A percentile compares a stretch with the other conserved stretches of the same genome.
These are phyloP conservation scores for Cecropterus lyciades DNA, from an alignment of 1,140 invertebrate genomes.

Conservation along the genomic window DNA sequence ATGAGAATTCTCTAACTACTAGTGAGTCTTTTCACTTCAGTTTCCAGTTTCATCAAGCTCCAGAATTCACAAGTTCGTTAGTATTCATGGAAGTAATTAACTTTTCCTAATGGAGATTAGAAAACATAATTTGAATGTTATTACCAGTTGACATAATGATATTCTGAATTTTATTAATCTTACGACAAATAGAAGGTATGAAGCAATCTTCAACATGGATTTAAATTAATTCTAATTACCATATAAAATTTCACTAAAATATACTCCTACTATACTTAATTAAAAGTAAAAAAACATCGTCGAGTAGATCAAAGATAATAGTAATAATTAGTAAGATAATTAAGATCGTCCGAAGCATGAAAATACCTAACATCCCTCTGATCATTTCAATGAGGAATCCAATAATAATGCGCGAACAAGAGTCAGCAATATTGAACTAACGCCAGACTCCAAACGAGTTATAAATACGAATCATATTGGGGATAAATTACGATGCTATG, in stretches of 20 bases:
- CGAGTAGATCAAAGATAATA: no score
- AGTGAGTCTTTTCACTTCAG: neutral
- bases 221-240: no score
- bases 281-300: no score
- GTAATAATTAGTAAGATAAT: neutral
- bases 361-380: neutral
- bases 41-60: slow-evolving; percentile 4
- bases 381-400: neutral
- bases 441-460: slow-evolving; percentile 13
- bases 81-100: slow-evolving; percentile 15
- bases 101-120: slow-evolving; percentile 3
- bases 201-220: no score
- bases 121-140: neutral
- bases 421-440: slow-evolving; percentile 16
- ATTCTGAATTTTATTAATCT: no score
- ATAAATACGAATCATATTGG: slow-evolving; percentile 27
- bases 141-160: no score
- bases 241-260: no score
- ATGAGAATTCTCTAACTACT: slow-evolving; percentile 27
- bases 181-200: no score
- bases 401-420: neutral
- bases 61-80: slow-evolving; percentile 3
- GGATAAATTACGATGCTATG: neutral
- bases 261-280: no score
- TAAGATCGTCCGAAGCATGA: neutral